Evolutionary conservation across 35 echinoderm and acorn worm genomes (phyloP), one percentile per base, ranked within the genome.

Genomic region (Diadema setosum): DNA sequence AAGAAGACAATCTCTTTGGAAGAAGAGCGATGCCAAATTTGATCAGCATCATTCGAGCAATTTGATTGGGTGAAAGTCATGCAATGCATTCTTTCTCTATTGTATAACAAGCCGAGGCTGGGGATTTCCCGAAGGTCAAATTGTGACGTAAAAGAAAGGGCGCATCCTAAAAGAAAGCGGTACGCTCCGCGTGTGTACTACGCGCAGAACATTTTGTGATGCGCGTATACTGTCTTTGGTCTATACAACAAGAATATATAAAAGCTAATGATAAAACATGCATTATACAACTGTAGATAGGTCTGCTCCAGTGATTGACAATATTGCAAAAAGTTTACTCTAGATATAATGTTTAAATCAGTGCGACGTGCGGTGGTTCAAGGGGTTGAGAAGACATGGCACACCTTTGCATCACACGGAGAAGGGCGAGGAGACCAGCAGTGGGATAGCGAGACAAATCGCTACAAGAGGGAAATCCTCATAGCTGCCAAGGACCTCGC

Each of bases 381-480:
- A 82, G 90, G 96, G 16, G 96, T 99, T 4, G 96, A 91, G 75
- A 99, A 94, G 80, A 99, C 89, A 4, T 94, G 89, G 92, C 50
- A 94, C 16, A 90, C 93, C 3, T 52, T 99, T 29, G 92, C 96
- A 17, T 90, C 95, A 4, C 88, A 90, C n/a, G 96, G 89, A 5
- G 93, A 94, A 56, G 86, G 83, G 2, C 70, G 60, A 55, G 95
- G 87, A 4, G 92, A 88, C 3, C 41, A 91, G 5, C 36, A 65
- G 4, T 99, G 96, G 96, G 93, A 99, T 48, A 39, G 90, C 3
- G 96, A 99, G 70, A 64, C 56, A 4, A 94, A 99, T 87, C 65
- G 91, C 12, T 99, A 87, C 67, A 99, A 90, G 80, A 87, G 78
- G 59, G 93, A 92, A 16, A 95, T 99, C 31, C 76, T 99, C 75